A percentile compares a stretch with the other conserved stretches of the same genome.
Evolutionary conservation across 2,113 vertebrate species (phyloP).

Genomic region (Anas platyrhynchos): DNA sequence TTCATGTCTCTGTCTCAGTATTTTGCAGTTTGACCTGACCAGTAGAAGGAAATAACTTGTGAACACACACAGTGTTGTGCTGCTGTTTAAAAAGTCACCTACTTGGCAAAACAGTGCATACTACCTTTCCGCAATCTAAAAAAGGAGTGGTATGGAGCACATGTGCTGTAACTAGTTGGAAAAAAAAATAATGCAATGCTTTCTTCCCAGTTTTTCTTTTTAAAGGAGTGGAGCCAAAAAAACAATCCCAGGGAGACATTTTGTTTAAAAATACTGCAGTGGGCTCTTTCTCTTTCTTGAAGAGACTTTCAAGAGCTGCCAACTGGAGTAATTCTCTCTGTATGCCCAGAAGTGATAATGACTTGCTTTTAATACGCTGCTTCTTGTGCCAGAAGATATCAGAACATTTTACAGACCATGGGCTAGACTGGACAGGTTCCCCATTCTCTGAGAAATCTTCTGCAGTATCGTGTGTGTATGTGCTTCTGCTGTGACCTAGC

Average conservation of each 20-base stretch:
- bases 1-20: background rate
- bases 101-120: background rate
- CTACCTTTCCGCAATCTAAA: background rate
- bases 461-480: background rate
- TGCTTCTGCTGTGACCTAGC: background rate
- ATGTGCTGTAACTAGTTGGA: background rate
- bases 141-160: background rate
- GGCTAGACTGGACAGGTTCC: background rate
- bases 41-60: background rate
- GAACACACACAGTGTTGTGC: background rate
- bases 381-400: background rate
- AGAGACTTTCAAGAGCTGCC: background rate
- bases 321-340: background rate
- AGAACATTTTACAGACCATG: background rate
- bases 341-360: background rate
- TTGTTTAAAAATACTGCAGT: conserved; percentile 17
- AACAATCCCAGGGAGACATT: background rate
- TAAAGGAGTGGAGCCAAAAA: background rate
- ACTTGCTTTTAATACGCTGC: background rate
- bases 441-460: background rate
- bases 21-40: background rate
- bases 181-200: background rate
- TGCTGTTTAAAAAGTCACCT: background rate
- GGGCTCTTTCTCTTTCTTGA: background rate
- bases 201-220: background rate